Evolutionary conservation across 2,797 vertebrate genomes (phyloP).

Genomic region (Lacerta bilineata): DNA sequence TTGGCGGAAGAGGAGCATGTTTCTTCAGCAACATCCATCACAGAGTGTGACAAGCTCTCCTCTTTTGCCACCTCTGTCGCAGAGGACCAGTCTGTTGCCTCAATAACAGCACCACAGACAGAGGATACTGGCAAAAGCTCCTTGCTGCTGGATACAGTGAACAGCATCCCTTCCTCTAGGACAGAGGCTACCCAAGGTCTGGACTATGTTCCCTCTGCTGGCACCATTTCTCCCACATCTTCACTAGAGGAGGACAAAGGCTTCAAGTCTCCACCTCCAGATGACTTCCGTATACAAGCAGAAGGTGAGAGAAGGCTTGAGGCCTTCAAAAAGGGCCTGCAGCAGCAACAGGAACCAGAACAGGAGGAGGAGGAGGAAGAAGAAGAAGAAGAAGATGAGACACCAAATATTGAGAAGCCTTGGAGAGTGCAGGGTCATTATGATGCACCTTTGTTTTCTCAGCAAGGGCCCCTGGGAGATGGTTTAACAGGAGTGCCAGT

Average conservation of each 20-base stretch:
- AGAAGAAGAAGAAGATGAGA: slow-evolving; percentile 85
- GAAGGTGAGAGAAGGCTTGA: slow-evolving; percentile 83
- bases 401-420: slow-evolving; percentile 85
- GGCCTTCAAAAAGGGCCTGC: slow-evolving; percentile 75
- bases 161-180: slow-evolving; percentile 89
- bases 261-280: slow-evolving; percentile 96
- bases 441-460: slow-evolving; percentile 78
- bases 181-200: slow-evolving; percentile 92
- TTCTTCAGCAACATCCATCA: slow-evolving; percentile 98
- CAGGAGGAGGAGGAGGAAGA: slow-evolving; percentile 88
- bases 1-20: slow-evolving; percentile 98
- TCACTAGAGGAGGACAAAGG: slow-evolving; percentile 98
- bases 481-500: slow-evolving; percentile 60
- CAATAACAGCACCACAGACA: slow-evolving; percentile 93
- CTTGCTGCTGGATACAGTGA: slow-evolving; percentile 90
- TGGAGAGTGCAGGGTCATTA: slow-evolving; percentile 88
- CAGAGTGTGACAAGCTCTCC: slow-evolving; percentile 97
- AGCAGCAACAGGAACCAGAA: slow-evolving; percentile 87
- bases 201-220: slow-evolving; percentile 95
- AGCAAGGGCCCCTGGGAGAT: slow-evolving; percentile 70
- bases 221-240: slow-evolving; percentile 98
- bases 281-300: slow-evolving; percentile 88
- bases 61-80: slow-evolving; percentile 97
- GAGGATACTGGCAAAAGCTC: slow-evolving; percentile 94
- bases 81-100: slow-evolving; percentile 96